Evolutionary conservation across 2,888 invertebrate genomes (phyloP).

Genomic region (Nezara viridula): DNA sequence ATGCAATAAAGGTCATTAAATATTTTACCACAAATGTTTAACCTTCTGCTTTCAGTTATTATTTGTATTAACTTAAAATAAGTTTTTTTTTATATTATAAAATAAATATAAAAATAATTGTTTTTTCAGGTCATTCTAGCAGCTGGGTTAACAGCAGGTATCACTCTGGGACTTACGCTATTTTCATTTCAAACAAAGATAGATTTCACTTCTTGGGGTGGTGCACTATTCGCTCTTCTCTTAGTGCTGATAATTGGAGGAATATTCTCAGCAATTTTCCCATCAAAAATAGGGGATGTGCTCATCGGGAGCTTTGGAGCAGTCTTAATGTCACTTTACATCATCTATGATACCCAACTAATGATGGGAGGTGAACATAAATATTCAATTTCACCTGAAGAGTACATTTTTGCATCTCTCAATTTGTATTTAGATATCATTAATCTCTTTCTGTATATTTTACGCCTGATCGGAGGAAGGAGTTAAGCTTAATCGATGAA

Average conservation of each 20-base stretch:
- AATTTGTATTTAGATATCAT: slow-evolving; percentile 66
- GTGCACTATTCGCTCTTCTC: slow-evolving; percentile 80
- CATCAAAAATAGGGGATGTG: slow-evolving; percentile 75
- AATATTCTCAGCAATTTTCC: slow-evolving; percentile 77
- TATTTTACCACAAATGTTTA: no score
- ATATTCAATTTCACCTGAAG: slow-evolving; percentile 87
- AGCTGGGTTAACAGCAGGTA: slow-evolving; percentile 87
- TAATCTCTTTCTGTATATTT: slow-evolving; percentile 66
- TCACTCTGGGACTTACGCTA: slow-evolving; percentile 87
- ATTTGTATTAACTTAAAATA: no score
- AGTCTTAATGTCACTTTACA: slow-evolving; percentile 87
- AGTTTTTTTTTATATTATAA: no score
- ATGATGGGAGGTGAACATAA: slow-evolving; percentile 94
- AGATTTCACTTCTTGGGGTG: slow-evolving; percentile 86
- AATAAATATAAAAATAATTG: background rate
- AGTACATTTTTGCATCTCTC: slow-evolving; percentile 75
- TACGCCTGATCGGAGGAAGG: slow-evolving; percentile 73
- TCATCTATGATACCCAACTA: slow-evolving; percentile 90
- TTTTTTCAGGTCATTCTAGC: slow-evolving; percentile 82
- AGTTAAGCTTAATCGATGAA: background rate
- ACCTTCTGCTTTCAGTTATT: no score
- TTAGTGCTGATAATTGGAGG: slow-evolving; percentile 85
- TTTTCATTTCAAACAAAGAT: slow-evolving; percentile 95
- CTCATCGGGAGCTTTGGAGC: slow-evolving; percentile 90
- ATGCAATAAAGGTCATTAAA: no score